These are phyloP conservation scores for Semibalanus balanoides DNA, from an alignment of 1,140 invertebrate species.

Conservation along the genomic window DNA sequence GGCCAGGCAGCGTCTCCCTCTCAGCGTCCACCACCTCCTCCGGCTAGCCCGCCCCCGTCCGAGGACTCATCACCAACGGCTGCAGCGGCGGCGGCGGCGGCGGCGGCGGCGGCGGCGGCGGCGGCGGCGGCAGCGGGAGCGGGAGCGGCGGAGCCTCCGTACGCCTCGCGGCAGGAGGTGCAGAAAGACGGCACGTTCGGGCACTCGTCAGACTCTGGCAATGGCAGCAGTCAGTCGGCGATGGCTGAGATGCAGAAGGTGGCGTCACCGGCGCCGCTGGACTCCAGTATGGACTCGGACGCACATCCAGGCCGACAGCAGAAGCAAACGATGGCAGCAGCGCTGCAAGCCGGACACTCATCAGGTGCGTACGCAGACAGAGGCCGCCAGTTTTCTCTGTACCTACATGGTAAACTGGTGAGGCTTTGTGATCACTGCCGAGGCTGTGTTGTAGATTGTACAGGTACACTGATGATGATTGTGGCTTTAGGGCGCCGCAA, in stretches of 20 bases:
- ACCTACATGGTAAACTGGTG: no score
- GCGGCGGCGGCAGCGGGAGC: not conserved
- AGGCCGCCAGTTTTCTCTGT: no score
- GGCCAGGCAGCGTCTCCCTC: not conserved
- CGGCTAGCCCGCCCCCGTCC: conserved; percentile 30
- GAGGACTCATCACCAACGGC: conserved; percentile 27
- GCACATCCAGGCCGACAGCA: conserved; percentile 13
- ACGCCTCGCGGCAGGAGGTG: conserved; percentile 1
- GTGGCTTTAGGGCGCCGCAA: no score
- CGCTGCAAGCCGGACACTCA: conserved; percentile 14
- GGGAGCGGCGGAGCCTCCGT: conserved; percentile 11
- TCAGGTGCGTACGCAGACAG: conserved; percentile 17
- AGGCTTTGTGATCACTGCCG: no score
- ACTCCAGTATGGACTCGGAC: conserved; percentile 27
- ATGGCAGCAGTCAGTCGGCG: not conserved
- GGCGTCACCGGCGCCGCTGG: conserved; percentile 16
- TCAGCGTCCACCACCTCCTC: conserved; percentile 14
- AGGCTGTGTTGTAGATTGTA: no score
- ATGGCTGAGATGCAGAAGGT: not conserved
- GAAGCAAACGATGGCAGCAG: conserved; percentile 4
- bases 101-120: not conserved
- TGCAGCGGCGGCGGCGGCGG: conserved; percentile 10
- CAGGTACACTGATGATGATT: no score
- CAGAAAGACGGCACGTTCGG: not conserved
- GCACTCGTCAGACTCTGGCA: not conserved